Conservation (phyloP, 2,797 vertebrate species). For the Sebastes diploproa region DNA sequence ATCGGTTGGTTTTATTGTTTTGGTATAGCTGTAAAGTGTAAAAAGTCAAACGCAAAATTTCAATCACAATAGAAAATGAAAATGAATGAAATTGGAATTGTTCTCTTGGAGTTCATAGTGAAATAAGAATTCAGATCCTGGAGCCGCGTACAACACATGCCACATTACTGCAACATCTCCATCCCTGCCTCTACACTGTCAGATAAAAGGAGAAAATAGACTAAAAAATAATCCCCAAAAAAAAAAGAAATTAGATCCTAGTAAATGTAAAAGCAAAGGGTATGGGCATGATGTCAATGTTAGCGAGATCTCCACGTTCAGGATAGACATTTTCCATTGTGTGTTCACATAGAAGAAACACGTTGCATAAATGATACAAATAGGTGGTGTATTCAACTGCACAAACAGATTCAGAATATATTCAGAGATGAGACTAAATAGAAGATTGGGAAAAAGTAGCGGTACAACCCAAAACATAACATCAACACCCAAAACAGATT, state of each 20-base stretch:
- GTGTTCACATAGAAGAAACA: too few relatives aligned
- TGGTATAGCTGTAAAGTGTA: too few relatives aligned
- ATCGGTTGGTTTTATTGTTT: background rate
- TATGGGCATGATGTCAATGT: background rate
- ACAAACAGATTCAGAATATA: background rate
- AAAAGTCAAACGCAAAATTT: background rate
- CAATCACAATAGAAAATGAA: background rate
- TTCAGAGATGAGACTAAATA: background rate
- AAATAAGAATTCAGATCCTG: background rate
- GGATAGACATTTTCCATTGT: background rate
- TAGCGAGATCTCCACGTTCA: background rate
- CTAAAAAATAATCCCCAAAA: too few relatives aligned
- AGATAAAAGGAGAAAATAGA: too few relatives aligned
- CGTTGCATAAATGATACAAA: too few relatives aligned
- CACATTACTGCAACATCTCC: too few relatives aligned
- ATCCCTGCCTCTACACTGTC: too few relatives aligned
- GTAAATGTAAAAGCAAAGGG: background rate
- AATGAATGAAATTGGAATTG: too few relatives aligned
- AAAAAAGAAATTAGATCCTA: too few relatives aligned
- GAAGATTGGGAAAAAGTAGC: background rate
- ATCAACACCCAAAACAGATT: background rate
- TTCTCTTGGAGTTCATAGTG: background rate
- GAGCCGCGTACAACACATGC: too few relatives aligned
- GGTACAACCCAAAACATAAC: background rate
- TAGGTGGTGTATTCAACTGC: too few relatives aligned